Conservation (phyloP, 2,888 invertebrate species). For the Pachliopta kotzebuea region DNA sequence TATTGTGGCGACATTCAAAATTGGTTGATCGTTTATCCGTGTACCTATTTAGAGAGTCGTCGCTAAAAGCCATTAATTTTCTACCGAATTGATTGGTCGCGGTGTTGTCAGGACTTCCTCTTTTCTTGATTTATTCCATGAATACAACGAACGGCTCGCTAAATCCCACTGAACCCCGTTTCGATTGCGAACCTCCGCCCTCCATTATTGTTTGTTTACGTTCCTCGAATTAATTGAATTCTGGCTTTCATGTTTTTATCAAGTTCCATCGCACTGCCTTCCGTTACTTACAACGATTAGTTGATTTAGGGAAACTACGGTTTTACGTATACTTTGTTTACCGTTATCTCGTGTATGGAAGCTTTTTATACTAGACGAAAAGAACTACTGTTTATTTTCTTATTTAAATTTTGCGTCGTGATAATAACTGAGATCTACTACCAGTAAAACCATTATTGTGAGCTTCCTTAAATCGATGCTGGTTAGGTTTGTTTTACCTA, state of each 20-base stretch:
- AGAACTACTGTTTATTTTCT: background rate
- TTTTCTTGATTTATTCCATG: slow-evolving; percentile 24
- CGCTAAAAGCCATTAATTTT: slow-evolving; percentile 16
- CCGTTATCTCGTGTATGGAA: slow-evolving; percentile 5
- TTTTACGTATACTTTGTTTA: background rate
- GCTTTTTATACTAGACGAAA: background rate
- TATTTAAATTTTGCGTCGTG: background rate
- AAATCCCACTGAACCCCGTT: slow-evolving; percentile 13
- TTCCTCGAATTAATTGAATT: slow-evolving; percentile 26
- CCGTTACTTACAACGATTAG: slow-evolving; percentile 27
- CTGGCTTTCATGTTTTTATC: slow-evolving; percentile 28
- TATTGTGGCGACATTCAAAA: background rate
- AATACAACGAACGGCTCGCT: slow-evolving; percentile 13
- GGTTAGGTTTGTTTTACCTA: background rate
- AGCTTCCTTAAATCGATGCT: background rate
- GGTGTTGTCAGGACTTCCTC: slow-evolving; percentile 14
- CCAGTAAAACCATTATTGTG: no score
- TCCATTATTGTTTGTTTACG: slow-evolving; percentile 23
- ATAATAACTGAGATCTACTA: no score
- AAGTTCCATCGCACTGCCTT: slow-evolving; percentile 7
- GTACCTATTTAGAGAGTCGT: slow-evolving; percentile 4
- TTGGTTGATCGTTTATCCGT: slow-evolving; percentile 1
- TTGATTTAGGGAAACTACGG: slow-evolving; percentile 18
- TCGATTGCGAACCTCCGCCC: slow-evolving; percentile 11
- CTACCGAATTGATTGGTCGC: slow-evolving; percentile 22